Evolutionary conservation across 2,113 vertebrate genomes (phyloP), one percentile per base, ranked within the genome.

Genomic region (Pachyramphus minor): DNA sequence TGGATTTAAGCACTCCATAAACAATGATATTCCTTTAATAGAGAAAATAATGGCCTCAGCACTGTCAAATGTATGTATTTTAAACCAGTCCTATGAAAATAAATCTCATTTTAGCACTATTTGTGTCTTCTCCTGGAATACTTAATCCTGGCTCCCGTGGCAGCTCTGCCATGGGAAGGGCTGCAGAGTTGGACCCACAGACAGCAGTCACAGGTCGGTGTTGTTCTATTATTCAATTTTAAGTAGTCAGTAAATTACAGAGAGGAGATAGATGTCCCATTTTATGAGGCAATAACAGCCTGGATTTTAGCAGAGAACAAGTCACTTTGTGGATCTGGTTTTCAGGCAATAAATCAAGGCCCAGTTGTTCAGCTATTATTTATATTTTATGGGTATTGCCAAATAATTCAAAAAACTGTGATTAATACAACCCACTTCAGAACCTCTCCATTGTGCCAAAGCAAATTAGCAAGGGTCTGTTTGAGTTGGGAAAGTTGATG

Each of bases 281-380:
- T 96, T 96, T 91, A 95, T 79, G 52, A 75, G 49, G 63, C 73
- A 94, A 47, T 93, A 96, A 87, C 56, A 69, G 84, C 71, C 71
- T 83, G 89, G 80, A 69, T 85, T 95, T 94, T 75, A 96, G 62
- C 52, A 85, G 63, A 85, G 84, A 94, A 87, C 75, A 64, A 97
- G 82, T 73, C 17, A 42, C 45, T 95, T 89, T 64, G 45, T 63
- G 60, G 27, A 42, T 73, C 50, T 72, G 74, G 44, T 37, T 93
- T 87, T 90, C 68, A 84, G 73, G 60, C 72, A 87, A 71, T 93
- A 84, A 71, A 92, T 96, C 88, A 94, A 95, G 41, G 39, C 44
- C 76, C 47, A 59, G 83, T 90, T 86, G 35, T 94, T 75, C 28
- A 20, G 56, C 39, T 75, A 75, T 94, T 95, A 94, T 94, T 96